A percentile compares a stretch with the other conserved stretches of the same genome.
Conservation (phyloP, 2,888 invertebrate genomes). For the Drosophila borealis region DNA sequence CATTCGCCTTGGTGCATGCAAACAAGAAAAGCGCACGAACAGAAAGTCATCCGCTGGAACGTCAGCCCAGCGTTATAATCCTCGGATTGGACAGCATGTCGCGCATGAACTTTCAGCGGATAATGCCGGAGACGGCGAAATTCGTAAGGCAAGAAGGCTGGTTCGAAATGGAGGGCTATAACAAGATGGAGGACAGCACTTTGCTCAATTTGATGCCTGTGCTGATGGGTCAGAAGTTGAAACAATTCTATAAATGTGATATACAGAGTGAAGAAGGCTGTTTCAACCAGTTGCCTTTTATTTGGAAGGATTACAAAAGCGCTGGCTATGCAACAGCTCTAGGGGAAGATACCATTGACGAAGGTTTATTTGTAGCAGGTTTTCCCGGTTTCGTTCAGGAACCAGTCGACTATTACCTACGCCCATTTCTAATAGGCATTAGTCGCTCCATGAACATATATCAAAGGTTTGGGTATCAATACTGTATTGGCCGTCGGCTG, state of each 20-base stretch:
- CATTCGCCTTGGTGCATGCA: conserved; percentile 86
- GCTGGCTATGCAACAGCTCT: conserved; percentile 90
- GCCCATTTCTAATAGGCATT: conserved; percentile 89
- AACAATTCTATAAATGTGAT: conserved; percentile 75
- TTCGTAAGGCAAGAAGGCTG: conserved; percentile 88
- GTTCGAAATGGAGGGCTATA: conserved; percentile 89
- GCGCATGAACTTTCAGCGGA: conserved; percentile 87
- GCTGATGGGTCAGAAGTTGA: conserved; percentile 87
- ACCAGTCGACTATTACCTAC: conserved; percentile 91
- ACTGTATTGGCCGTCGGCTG: conserved; percentile 87
- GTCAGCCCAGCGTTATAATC: conserved; percentile 88
- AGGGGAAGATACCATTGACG: conserved; percentile 88
- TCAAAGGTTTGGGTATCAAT: conserved; percentile 70
- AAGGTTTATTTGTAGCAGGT: not conserved
- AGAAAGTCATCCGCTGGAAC: not conserved
- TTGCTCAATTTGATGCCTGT: conserved; percentile 93
- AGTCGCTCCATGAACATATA: conserved; percentile 84
- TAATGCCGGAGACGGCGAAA: conserved; percentile 89
- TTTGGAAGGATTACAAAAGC: conserved; percentile 90
- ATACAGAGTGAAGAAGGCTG: conserved; percentile 85
- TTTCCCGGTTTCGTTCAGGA: conserved; percentile 86
- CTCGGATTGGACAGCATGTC: conserved; percentile 92
- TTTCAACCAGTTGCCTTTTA: conserved; percentile 88
- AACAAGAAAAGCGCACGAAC: not conserved
- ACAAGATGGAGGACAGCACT: conserved; percentile 92